Base-by-base conservation (phyloP, 2,797 vertebrate genomes). In the Molossus molossus region DNA sequence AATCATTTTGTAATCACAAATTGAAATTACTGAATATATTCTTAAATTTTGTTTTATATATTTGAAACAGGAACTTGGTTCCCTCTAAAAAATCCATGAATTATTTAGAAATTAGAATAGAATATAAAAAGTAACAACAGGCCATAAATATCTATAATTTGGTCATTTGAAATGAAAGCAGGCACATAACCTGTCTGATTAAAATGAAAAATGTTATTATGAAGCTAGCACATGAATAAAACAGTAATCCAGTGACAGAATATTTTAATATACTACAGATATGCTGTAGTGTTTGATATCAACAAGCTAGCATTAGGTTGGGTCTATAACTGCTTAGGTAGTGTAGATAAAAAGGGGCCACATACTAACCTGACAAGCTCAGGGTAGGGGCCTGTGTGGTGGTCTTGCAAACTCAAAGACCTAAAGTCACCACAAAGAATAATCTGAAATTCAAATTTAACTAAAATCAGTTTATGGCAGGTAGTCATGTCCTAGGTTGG, bases 121-220 rank as follows among this genome's bases (percentile, higher is more conserved):
- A 95, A 87, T 81, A 94, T 93, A 80, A 94, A 96, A 95, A 95
- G 90, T 17, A 96, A 95, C 93, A 97, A 96, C 70, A 91, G 70
- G 72, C 60, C 94, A 96, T 94, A 92, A 91, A 97, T 94, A 96
- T 96, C 82, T 79, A 89, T 97, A 97, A 96, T 97, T 96, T 94
- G 87, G 75, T 93, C n/a, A 72, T 97, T 96, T 92, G 93, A 96
- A 97, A 94, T 90, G 50, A 82, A 96, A 96, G 90, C 72, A 96
- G 91, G 60, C 85, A 96, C 88, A 87, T 50, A 89, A 33, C 81
- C 62, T 97, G 58, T 81, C 94, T 97, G 95, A 97, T 96, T 94
- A 97, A 97, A 97, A 97, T 93, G 69, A 95, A 95, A 98, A 95
- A 45, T 58, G 53, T 69, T 92, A 65, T 87, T 80, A 96, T 94